Conservation (phyloP, 2,113 vertebrate genomes). For the Tyrannus savana region DNA sequence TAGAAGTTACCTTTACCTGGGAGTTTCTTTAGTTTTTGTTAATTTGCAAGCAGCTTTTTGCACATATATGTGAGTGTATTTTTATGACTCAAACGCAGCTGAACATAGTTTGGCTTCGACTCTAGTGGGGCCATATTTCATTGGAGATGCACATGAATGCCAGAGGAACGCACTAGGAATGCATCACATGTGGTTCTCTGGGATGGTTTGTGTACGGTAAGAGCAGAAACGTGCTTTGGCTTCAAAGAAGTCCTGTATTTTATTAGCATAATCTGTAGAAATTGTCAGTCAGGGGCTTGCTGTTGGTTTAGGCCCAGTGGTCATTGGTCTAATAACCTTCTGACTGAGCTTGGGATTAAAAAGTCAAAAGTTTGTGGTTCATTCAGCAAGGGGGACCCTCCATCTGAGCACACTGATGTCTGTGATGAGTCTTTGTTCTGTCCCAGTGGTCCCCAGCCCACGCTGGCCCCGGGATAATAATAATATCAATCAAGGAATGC, state of each 20-base stretch:
- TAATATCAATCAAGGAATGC: constrained; percentile 38
- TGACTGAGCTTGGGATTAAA: constrained; percentile 32
- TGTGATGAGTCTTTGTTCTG: constrained; percentile 23
- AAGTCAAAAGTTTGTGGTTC: constrained; percentile 37
- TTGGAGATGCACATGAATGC: not conserved
- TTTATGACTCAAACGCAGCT: not conserved
- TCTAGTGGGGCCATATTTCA: not conserved
- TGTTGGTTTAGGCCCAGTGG: not conserved
- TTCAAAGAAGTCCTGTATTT: constrained; percentile 33
- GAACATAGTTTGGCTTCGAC: not conserved
- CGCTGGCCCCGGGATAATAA: constrained; percentile 7
- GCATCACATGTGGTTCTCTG: not conserved
- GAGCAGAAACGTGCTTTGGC: not conserved
- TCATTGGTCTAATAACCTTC: constrained; percentile 4
- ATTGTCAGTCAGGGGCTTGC: not conserved
- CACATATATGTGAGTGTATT: fast-evolving
- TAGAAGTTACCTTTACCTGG: not conserved
- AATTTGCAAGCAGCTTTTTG: not conserved
- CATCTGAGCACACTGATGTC: not conserved
- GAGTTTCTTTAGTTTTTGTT: not conserved
- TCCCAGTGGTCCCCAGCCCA: constrained; percentile 35
- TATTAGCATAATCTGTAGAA: constrained; percentile 30
- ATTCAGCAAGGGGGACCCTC: not conserved
- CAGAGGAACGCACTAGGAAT: not conserved
- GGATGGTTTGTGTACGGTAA: not conserved